Percentiles rank a stretch among this genome's conserved stretches.
These are phyloP conservation scores for Salvator merianae DNA, from an alignment of 2,113 vertebrate genomes.

Conservation along the genomic window DNA sequence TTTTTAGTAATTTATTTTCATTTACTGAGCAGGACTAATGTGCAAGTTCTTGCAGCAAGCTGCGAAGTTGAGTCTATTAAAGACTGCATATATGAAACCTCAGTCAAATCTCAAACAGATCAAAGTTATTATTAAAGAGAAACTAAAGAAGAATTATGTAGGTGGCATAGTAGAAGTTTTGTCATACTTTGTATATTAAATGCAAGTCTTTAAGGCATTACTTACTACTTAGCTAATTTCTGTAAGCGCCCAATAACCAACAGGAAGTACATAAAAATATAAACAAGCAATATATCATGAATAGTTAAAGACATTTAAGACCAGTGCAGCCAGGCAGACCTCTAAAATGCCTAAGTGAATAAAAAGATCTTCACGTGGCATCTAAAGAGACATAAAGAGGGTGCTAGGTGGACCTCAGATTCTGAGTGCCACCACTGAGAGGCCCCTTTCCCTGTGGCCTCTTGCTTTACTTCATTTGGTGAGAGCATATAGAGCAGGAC, in stretches of 20 bases:
- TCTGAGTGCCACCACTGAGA: no score
- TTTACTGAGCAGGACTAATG: fast-evolving
- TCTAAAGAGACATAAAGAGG: no score
- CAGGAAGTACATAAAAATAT: no score
- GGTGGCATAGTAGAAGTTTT: background rate
- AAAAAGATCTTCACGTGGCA: no score
- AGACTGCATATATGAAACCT: background rate
- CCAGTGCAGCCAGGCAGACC: no score
- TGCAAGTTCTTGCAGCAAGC: background rate
- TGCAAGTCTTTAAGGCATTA: background rate
- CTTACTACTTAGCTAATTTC: background rate
- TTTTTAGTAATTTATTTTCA: background rate
- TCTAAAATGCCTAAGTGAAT: no score
- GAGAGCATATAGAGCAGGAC: no score
- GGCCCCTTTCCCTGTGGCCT: no score
- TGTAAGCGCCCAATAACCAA: no score
- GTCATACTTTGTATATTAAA: background rate
- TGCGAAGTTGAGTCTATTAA: background rate
- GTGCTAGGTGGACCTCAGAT: no score
- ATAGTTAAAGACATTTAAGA: no score
- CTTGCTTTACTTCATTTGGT: no score
- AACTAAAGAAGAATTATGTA: background rate
- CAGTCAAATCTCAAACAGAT: background rate
- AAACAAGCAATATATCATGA: background rate
- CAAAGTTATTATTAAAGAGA: background rate